Evolutionary conservation across 2,797 vertebrate species (phyloP).

Genomic region (Sebastiscus albofasciatus): DNA sequence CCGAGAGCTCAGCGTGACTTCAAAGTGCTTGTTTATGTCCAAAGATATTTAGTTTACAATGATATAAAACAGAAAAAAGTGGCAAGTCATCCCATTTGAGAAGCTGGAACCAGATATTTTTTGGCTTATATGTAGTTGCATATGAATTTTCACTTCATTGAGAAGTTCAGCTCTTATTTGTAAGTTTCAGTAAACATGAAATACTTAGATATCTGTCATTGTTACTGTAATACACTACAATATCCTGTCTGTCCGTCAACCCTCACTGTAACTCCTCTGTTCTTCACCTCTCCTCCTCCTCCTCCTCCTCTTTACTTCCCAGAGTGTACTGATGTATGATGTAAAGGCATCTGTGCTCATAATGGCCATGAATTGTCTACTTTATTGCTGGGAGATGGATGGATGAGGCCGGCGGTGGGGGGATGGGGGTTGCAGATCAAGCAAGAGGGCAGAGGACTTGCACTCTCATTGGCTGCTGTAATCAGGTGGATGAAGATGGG

Average conservation of each 20-base stretch:
- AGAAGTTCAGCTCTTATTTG: not conserved
- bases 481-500: conserved; percentile 27
- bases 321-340: conserved; percentile 17
- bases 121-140: not conserved
- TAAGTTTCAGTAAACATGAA: not conserved
- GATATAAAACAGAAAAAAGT: not conserved
- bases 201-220: not conserved
- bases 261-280: not conserved
- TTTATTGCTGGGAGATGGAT: conserved; percentile 24
- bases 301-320: not conserved
- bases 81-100: not conserved
- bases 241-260: not conserved
- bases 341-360: conserved; percentile 30
- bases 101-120: not conserved
- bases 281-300: not conserved
- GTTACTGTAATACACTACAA: not conserved
- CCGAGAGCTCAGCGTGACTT: not conserved
- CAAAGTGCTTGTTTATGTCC: not conserved
- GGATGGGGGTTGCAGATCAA: conserved; percentile 31
- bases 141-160: not conserved
- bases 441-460: conserved; percentile 51
- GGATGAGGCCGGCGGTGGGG: not conserved
- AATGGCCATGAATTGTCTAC: conserved; percentile 36
- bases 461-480: conserved; percentile 60
- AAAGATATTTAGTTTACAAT: not conserved